Conservation (phyloP, 2,113 vertebrate genomes). For the Myiozetetes cayanensis region DNA sequence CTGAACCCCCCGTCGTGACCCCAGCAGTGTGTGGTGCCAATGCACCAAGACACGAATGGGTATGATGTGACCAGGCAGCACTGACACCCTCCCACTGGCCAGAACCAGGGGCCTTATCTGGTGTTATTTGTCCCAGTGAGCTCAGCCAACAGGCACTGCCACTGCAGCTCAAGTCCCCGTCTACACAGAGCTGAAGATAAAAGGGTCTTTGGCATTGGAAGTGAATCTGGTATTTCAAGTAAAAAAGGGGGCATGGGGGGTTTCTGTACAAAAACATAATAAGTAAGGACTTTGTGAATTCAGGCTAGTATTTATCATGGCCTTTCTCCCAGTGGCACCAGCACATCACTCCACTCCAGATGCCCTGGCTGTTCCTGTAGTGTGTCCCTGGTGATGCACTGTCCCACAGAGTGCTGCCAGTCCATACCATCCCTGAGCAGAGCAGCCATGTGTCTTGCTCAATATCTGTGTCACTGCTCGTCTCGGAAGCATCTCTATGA, state of each 20-base stretch:
- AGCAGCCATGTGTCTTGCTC: not conserved
- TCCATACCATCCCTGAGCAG: not conserved
- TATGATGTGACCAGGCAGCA: not conserved
- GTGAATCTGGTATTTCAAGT: not conserved
- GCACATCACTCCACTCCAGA: not conserved
- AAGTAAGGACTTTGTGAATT: not conserved
- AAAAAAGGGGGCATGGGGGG: not conserved
- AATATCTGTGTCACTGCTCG: not conserved
- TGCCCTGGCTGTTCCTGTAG: not conserved
- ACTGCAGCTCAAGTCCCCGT: not conserved
- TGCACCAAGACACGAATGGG: not conserved
- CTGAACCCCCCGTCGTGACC: fast-evolving
- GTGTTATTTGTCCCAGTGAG: not conserved
- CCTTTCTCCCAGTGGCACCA: not conserved
- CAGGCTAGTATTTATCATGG: not conserved
- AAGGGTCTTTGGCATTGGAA: not conserved
- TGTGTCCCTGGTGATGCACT: fast-evolving
- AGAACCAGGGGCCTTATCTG: not conserved
- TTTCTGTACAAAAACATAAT: not conserved
- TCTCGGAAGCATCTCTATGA: not conserved
- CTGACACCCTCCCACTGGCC: fast-evolving
- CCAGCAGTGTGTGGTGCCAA: not conserved
- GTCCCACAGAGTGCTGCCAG: not conserved
- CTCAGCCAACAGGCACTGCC: not conserved
- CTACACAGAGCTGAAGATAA: not conserved